These are phyloP conservation scores for Pinna nobilis DNA, from an alignment of 1,140 invertebrate species.

Conservation along the genomic window DNA sequence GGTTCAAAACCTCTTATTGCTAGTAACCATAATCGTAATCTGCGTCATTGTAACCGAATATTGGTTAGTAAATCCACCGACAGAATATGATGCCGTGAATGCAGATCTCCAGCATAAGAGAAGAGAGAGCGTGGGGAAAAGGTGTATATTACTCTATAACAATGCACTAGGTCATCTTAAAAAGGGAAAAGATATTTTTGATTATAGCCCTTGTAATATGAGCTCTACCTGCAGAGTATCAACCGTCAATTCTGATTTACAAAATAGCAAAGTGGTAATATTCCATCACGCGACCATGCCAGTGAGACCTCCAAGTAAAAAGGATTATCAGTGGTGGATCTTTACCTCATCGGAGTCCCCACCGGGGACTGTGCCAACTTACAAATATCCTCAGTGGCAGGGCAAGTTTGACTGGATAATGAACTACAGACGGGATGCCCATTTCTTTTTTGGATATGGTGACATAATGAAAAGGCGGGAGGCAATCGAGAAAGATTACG, in stretches of 20 bases:
- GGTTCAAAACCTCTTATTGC: background rate
- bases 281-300: constrained; percentile 1
- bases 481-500: background rate
- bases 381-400: background rate
- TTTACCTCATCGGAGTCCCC: constrained; percentile 1
- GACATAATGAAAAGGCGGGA: background rate
- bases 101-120: no score
- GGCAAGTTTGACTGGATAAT: constrained; percentile 85
- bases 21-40: no score
- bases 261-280: background rate
- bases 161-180: no score
- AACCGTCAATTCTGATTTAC: background rate
- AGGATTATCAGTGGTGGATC: background rate
- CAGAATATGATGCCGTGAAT: no score
- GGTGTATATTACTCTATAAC: no score
- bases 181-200: no score
- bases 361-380: background rate
- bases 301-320: background rate
- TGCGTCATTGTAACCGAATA: no score
- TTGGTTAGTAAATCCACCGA: no score
- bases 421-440: constrained; percentile 82
- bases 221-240: background rate
- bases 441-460: constrained; percentile 47
- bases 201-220: no score
- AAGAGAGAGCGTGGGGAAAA: no score